Evolutionary conservation across 2,888 invertebrate genomes (phyloP).

Genomic region (Linnaemya vulpina): DNA sequence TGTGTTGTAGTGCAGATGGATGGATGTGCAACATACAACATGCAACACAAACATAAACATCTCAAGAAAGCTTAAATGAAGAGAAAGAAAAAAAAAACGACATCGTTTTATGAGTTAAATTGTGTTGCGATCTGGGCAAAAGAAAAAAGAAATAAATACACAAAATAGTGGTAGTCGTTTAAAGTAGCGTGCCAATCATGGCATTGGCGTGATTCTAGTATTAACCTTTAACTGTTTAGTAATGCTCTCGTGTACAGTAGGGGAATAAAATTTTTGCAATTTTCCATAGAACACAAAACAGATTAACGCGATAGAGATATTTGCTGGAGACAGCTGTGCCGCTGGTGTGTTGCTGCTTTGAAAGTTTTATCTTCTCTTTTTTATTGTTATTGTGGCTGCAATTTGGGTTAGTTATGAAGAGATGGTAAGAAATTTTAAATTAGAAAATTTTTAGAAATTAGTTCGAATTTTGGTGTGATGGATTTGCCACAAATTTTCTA

Average conservation of each 20-base stretch:
- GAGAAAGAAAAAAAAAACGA: constrained; percentile 31
- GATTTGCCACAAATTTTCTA: too few relatives aligned
- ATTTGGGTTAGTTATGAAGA: constrained; percentile 28
- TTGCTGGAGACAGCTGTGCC: not conserved
- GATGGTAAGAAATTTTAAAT: constrained; percentile 9
- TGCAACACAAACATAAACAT: constrained; percentile 28
- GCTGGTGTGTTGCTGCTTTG: constrained; percentile 40
- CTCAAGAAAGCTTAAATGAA: constrained; percentile 37
- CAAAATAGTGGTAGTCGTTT: constrained; percentile 56
- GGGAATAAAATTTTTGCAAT: constrained; percentile 20
- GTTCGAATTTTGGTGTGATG: too few relatives aligned
- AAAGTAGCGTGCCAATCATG: constrained; percentile 67
- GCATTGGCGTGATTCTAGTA: constrained; percentile 64
- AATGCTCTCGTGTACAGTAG: constrained; percentile 26
- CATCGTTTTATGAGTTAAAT: constrained; percentile 65
- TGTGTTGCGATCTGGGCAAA: constrained; percentile 54
- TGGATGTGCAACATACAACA: constrained; percentile 17
- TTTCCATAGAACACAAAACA: not conserved
- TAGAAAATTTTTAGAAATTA: too few relatives aligned
- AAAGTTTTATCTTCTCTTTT: not conserved
- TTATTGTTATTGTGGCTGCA: constrained; percentile 9
- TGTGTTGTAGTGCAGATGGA: constrained; percentile 30
- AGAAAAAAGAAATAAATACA: constrained; percentile 6
- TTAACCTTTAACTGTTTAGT: constrained; percentile 69
- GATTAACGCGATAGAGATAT: not conserved